Evolutionary conservation across 2,797 vertebrate genomes (phyloP), one percentile per base, ranked within the genome.

Genomic region (Saguinus oedipus): DNA sequence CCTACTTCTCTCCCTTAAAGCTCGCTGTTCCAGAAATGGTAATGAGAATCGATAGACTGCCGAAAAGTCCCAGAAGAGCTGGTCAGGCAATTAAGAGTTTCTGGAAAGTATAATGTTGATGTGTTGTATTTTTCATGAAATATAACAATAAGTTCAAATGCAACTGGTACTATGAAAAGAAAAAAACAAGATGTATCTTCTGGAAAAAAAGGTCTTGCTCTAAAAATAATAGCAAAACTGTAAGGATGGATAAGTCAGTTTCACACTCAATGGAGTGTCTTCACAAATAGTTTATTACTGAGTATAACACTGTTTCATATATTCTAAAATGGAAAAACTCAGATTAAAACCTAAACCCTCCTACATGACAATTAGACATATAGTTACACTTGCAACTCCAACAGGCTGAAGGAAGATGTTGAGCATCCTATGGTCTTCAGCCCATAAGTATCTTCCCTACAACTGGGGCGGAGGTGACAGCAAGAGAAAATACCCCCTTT

Each of bases 281-380:
- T 46, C 59, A 86, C 61, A 82, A 72, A 39, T 30, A 44, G 72
- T 50, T 24, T 78, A 8, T 55, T 26, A 55, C 27, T 68, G 64
- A 84, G 9, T 75, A n/a, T 84, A 79, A 19, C 19, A 0, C 15
- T 53, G 26, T 48, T 15, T 11, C n/a, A 53, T 57, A 68, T 59
- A 80, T 84, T 96, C 84, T 55, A 39, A 85, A 86, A 76, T 44
- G 42, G 42, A 74, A n/a, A 80, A 50, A 53, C 39, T 82, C 48
- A n/a, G 14, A 36, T 30, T 4, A 86, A 78, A 80, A 17, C 30
- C 12, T 42, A 90, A 75, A 27, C 2, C 12, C 7, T n/a, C 74
- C 46, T 42, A 30, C 39, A 24, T 55, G 26, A 5, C 48, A 50
- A 5, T 13, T 50, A 44, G 20, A 15, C 1, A 5, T 22, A 24